These are phyloP conservation scores for Melanotaenia maccullochi DNA, from an alignment of 2,797 vertebrate genomes.

Conservation along the genomic window DNA sequence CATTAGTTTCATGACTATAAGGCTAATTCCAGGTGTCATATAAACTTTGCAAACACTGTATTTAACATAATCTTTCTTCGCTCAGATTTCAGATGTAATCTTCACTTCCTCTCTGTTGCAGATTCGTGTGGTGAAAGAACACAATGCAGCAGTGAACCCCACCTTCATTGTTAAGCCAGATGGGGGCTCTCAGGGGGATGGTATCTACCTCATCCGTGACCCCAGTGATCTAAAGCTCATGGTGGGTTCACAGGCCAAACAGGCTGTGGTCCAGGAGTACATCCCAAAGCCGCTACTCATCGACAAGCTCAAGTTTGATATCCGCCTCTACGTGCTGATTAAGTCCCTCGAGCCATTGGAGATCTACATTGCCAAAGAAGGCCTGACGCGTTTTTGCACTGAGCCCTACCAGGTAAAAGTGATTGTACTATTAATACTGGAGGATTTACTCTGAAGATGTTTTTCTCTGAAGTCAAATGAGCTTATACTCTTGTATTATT, in stretches of 20 bases:
- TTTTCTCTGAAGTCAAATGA: not conserved
- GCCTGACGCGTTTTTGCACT: slow-evolving; percentile 96
- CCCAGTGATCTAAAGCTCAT: slow-evolving; percentile 87
- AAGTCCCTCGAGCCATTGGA: slow-evolving; percentile 94
- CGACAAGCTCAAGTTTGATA: slow-evolving; percentile 97
- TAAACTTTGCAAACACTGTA: too few relatives aligned
- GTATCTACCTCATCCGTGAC: slow-evolving; percentile 98
- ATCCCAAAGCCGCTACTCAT: slow-evolving; percentile 94
- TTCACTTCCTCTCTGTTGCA: slow-evolving; percentile 53
- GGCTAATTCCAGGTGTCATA: too few relatives aligned
- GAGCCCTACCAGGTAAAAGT: slow-evolving; percentile 89
- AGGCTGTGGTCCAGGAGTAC: slow-evolving; percentile 95
- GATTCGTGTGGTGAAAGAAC: slow-evolving; percentile 90
- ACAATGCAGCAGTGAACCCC: slow-evolving; percentile 84
- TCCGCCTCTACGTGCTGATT: slow-evolving; percentile 95
- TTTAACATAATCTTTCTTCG: too few relatives aligned
- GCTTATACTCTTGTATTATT: not conserved
- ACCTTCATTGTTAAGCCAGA: slow-evolving; percentile 98
- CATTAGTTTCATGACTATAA: too few relatives aligned
- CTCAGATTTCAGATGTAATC: not conserved
- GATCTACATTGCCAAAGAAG: slow-evolving; percentile 97
- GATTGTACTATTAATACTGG: not conserved
- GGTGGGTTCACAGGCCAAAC: slow-evolving; percentile 85
- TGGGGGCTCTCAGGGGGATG: slow-evolving; percentile 95
- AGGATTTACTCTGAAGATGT: not conserved